Base-by-base conservation (phyloP, 1,140 invertebrate genomes). In the Heliconius eleuchia region DNA sequence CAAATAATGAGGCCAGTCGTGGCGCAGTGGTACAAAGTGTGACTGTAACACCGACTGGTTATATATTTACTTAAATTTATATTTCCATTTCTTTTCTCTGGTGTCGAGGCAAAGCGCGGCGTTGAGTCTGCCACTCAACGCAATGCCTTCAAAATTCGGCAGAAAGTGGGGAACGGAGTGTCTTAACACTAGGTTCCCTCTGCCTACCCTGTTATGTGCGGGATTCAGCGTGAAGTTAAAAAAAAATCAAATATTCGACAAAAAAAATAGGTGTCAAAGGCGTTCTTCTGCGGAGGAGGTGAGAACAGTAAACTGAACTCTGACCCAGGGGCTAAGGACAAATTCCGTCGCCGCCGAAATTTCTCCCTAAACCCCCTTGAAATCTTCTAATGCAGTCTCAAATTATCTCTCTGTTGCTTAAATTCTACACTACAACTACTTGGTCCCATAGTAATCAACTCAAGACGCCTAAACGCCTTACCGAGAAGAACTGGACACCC, bases 291-390 rank as follows among this genome's bases (percentile, higher is more conserved):
- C 89, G 85, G 89, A 89, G 83, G 73, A 23, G 83, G 75, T 66
- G 88, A 91, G 90, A 88, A 87, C 88, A 90, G 85, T 80, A 84
- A 37, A 84, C 87, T 90, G 89, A 87, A 89, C 86, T 91, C 85
- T 79, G 79, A 85, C 81, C 75, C 23, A 71, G 76, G 77, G 77
- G 55, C 18, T 46, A 77, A 82, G 83, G 80, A 88, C 86, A 89
- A 7, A 77, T 78, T 82, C 73, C 82, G 82, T 84, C 86, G 84
- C 82, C 77, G 23, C 23, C 23, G 23, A 23, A 55, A 85, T 77
- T 82, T 90, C 88, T 88, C 86, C 74, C 78, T 72, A 37, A 8
- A 18, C 74, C 84, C 83, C 78, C 46, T 27, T 80, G 77, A 83
- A 77, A 81, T 75, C 80, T 85, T 79, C 81, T 74, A 77, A 70